Evolutionary conservation across 2,113 vertebrate genomes (phyloP).

Genomic region (Orientallactaga bullata): DNA sequence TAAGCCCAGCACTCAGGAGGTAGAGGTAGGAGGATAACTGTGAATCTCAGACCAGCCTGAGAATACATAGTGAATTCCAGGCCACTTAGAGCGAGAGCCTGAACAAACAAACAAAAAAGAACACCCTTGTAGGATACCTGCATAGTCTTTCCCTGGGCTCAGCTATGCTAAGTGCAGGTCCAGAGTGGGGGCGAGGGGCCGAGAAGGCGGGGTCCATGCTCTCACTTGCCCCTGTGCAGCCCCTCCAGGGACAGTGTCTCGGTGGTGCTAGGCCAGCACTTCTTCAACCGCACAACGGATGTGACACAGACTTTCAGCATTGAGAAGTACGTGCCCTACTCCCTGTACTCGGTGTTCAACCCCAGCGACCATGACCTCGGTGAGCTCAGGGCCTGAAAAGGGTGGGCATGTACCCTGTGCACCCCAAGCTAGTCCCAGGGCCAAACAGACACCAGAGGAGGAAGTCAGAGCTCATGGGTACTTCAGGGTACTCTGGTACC

Average conservation of each 20-base stretch:
- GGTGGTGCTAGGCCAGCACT: constrained; percentile 96
- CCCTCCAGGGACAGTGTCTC: constrained; percentile 89
- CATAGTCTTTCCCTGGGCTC: background rate
- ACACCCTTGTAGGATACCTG: background rate
- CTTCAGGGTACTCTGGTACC: background rate
- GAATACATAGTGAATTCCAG: too few species aligned
- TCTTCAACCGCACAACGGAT: constrained; percentile 90
- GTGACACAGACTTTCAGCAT: constrained; percentile 91
- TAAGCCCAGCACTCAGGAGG: too few species aligned
- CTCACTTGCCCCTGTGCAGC: constrained; percentile 77
- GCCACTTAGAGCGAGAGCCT: too few species aligned
- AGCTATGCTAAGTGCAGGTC: background rate
- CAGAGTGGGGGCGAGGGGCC: fast-evolving
- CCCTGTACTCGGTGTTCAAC: constrained; percentile 91
- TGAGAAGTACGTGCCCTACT: constrained; percentile 91
- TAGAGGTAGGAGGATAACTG: too few species aligned
- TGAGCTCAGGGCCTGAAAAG: constrained; percentile 74
- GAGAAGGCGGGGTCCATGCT: fast-evolving
- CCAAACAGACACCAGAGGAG: background rate
- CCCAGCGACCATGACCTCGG: constrained; percentile 95
- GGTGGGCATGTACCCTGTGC: background rate
- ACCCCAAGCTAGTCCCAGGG: background rate
- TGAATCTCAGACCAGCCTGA: too few species aligned
- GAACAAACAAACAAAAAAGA: too few species aligned
- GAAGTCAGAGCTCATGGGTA: background rate